Conservation (phyloP, 2,113 vertebrate species). For the Nothobranchius furzeri region DNA sequence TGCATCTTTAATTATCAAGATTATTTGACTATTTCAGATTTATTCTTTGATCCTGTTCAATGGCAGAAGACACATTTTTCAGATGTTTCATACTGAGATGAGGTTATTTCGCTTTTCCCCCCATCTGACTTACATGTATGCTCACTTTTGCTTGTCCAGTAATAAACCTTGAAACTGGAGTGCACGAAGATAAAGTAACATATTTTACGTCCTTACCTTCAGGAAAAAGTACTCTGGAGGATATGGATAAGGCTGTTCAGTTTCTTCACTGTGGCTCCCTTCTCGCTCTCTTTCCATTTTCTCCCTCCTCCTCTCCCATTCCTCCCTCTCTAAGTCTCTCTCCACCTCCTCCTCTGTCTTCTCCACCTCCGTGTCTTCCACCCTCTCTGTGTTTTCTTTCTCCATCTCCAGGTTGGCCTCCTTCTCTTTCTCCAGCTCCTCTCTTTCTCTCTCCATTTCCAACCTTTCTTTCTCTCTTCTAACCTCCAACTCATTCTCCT, state of each 20-base stretch:
- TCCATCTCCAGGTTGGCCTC: constrained; percentile 19
- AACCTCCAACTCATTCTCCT: constrained; percentile 41
- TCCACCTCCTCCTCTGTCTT: background rate
- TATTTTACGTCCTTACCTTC: constrained; percentile 66
- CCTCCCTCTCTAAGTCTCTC: constrained; percentile 41
- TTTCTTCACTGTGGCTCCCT: constrained; percentile 57
- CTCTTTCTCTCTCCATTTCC: constrained; percentile 61
- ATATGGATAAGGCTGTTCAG: constrained; percentile 53
- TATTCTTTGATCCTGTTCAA: no score
- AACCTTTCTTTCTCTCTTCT: constrained; percentile 49
- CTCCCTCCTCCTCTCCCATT: constrained; percentile 57
- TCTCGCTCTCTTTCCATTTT: constrained; percentile 59
- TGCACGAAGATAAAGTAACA: background rate
- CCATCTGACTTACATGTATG: background rate
- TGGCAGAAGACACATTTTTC: background rate
- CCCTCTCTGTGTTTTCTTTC: background rate
- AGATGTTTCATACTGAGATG: background rate
- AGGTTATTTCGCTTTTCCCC: background rate
- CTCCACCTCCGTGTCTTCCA: constrained; percentile 32
- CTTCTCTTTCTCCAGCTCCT: constrained; percentile 42
- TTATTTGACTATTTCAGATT: no score
- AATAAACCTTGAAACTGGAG: background rate
- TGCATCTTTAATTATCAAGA: no score
- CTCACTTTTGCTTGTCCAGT: background rate
- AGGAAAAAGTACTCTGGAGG: constrained; percentile 67